phyloP scores from a whole-genome alignment of 2,888 invertebrate genomes.

The Notodonta ziczac region DNA sequence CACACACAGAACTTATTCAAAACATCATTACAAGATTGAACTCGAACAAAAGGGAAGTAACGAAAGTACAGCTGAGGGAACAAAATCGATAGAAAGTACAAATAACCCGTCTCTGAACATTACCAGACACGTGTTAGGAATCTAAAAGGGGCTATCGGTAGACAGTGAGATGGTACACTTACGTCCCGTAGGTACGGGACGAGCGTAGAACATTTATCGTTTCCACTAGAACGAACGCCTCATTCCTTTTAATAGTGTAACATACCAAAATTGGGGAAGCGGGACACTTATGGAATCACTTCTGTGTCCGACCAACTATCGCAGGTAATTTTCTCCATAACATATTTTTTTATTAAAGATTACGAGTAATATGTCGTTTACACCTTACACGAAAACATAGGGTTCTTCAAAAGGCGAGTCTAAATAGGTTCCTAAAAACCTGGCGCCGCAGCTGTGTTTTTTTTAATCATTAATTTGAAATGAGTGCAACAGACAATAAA shows the following conservation, averaged over 20 bases:
- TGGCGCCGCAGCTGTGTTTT: too few relatives aligned
- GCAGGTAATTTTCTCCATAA: background rate
- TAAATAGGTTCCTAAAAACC: too few relatives aligned
- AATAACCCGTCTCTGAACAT: conserved; percentile 38
- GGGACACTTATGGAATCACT: too few relatives aligned
- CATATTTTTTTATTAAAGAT: too few relatives aligned
- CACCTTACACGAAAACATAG: too few relatives aligned
- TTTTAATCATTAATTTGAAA: too few relatives aligned
- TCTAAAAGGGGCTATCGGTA: conserved; percentile 28
- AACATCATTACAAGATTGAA: background rate
- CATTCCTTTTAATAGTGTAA: background rate
- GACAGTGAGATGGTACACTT: conserved; percentile 20
- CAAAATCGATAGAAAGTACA: conserved; percentile 37
- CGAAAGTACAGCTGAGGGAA: conserved; percentile 19
- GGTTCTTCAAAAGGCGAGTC: too few relatives aligned
- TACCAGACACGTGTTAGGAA: conserved; percentile 36
- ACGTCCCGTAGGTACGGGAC: background rate
- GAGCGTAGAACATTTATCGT: background rate
- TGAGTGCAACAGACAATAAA: too few relatives aligned
- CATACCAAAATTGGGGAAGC: background rate
- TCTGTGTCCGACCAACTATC: background rate
- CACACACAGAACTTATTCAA: background rate
- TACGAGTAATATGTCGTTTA: too few relatives aligned
- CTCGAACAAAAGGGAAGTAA: conserved; percentile 19
- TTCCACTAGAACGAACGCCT: background rate